These are phyloP conservation scores for Pantherophis alleghaniensis DNA, from an alignment of 2,797 vertebrate species.

Conservation along the genomic window DNA sequence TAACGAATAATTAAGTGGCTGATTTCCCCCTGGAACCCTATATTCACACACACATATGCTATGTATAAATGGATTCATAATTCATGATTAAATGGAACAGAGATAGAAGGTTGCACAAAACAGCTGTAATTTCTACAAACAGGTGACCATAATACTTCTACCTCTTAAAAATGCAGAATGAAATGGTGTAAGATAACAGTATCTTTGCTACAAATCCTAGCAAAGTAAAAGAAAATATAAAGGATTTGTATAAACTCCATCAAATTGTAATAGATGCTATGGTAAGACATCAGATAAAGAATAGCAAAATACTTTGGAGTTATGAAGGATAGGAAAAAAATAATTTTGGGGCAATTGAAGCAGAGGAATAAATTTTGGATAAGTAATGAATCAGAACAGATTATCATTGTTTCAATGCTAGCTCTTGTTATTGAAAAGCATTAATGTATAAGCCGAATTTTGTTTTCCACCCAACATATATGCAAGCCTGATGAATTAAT, in stretches of 20 bases:
- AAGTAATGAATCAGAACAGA: neutral
- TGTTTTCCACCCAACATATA: conserved; percentile 29
- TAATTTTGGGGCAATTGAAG: neutral
- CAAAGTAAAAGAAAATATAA: neutral
- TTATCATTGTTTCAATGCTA: neutral
- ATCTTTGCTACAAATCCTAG: neutral
- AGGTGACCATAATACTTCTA: neutral
- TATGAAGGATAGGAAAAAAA: neutral
- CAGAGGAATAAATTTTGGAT: neutral
- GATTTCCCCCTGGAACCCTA: neutral
- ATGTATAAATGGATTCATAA: neutral
- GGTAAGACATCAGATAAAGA: neutral
- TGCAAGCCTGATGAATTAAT: conserved; percentile 25
- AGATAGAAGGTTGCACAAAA: neutral
- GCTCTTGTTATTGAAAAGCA: neutral
- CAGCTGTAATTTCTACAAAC: neutral
- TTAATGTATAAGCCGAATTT: conserved; percentile 24
- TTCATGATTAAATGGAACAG: neutral
- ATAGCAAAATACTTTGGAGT: neutral
- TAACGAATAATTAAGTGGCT: neutral
- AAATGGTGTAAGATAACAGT: neutral
- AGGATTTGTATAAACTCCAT: neutral
- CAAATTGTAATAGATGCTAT: neutral
- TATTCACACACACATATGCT: neutral
- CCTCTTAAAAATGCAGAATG: neutral